Base-by-base conservation (phyloP, 2,797 vertebrate species). In the Sphaeramia orbicularis region DNA sequence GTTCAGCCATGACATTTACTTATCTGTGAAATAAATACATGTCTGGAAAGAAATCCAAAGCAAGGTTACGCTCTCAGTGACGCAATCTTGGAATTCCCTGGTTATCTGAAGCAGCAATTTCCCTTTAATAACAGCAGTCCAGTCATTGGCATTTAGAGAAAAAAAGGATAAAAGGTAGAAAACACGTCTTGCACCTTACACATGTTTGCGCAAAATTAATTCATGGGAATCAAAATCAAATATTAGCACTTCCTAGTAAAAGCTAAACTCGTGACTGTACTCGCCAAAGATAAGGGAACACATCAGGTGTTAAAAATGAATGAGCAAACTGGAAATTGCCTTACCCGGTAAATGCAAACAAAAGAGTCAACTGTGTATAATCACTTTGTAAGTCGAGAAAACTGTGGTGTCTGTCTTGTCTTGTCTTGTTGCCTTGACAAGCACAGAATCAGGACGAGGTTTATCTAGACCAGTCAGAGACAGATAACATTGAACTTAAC, bases 161-260 rank as follows among this genome's bases (percentile, higher is more conserved):
- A 38, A 55, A 68, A 45, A 53, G 76, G 48, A n/a, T n/a, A 42
- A 47, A 79, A 65, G 57, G 56, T 53, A 19, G 62, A 57, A 62
- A 36, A 37, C 14, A 49, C n/a, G 59, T 44, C 68, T 68, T 72
- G 13, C 54, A 30, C 45, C 21, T 38, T 45, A 41, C 47, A 71
- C 30, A 27, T 56, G 15, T 55, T 75, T 68, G 32, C 40, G 65
- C 51, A 58, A 55, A 60, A 24, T 67, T 10, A 60, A 61, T 81
- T 70, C 7, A 55, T 55, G 24, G 1, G 61, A 68, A 14, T 76
- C 53, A 71, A 75, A 74, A 51, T 60, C 72, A 83, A 86, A 90
- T 83, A 44, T 83, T 84, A 59, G 45, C 55, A 10, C 78, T 80
- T 78, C 66, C 78, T 65, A 41, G 8, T 36, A 14, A 12, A 60